Conservation (phyloP, 2,113 vertebrate genomes). For the Stegastes partitus region DNA sequence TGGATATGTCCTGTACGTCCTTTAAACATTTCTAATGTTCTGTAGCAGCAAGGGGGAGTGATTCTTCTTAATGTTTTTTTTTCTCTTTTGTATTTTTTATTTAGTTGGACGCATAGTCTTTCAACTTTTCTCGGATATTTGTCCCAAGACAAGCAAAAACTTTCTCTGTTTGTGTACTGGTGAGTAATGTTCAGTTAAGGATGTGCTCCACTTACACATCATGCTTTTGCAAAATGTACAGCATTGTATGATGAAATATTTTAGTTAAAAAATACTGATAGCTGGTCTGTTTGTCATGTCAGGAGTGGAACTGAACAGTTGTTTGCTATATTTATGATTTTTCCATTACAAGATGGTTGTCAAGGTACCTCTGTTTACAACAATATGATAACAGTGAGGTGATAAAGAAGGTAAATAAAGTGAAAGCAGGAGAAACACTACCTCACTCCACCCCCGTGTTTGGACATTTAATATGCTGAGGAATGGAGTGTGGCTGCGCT, state of each 20-base stretch:
- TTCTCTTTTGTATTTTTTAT: constrained; percentile 60
- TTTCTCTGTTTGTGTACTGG: constrained; percentile 97
- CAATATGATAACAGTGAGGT: not conserved
- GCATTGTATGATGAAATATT: not conserved
- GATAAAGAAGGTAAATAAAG: not conserved
- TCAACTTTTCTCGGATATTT: constrained; percentile 97
- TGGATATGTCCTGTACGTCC: not conserved
- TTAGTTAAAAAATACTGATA: not conserved
- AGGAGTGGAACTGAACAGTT: not conserved
- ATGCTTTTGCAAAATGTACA: not conserved
- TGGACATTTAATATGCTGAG: constrained; percentile 30
- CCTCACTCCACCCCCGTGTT: not conserved
- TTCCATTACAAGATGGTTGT: not conserved
- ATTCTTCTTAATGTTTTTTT: not conserved
- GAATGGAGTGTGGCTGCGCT: constrained; percentile 12
- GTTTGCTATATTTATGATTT: not conserved
- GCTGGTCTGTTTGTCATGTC: not conserved
- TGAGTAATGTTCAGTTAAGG: constrained; percentile 73
- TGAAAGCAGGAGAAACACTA: not conserved
- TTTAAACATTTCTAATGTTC: not conserved
- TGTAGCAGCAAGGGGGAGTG: not conserved
- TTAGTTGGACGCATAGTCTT: constrained; percentile 98
- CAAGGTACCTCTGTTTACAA: not conserved
- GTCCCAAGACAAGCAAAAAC: constrained; percentile 99
- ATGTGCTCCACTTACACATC: not conserved